Conservation (phyloP, 2,888 invertebrate species). For the Diogma glabrata region DNA sequence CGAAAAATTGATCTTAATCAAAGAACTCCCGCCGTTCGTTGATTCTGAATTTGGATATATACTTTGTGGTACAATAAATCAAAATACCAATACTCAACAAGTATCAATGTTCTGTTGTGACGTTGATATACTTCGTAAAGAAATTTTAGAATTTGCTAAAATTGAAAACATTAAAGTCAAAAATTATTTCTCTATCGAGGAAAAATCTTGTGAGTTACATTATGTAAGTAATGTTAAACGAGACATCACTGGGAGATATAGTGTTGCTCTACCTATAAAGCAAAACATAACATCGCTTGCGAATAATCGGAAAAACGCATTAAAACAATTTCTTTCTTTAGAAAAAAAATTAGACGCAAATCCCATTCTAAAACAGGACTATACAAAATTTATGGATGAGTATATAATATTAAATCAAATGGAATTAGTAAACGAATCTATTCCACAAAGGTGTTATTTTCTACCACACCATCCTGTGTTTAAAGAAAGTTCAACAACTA, state of each 20-base stretch:
- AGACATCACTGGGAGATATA: background rate
- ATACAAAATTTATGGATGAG: no score
- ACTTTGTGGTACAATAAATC: background rate
- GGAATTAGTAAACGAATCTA: background rate
- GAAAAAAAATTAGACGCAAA: no score
- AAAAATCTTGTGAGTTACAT: background rate
- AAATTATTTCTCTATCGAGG: background rate
- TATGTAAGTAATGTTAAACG: background rate
- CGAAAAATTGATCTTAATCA: background rate
- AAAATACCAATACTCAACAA: background rate
- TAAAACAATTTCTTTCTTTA: no score
- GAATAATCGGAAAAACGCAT: no score
- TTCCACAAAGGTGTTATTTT: background rate
- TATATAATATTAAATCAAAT: no score
- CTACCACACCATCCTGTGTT: background rate
- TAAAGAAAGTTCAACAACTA: background rate
- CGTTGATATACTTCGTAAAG: background rate
- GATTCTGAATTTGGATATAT: background rate
- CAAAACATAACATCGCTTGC: background rate
- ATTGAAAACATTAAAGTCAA: background rate
- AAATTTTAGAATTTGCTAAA: background rate
- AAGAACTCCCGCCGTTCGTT: background rate
- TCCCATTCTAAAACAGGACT: no score
- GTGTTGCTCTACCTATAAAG: background rate
- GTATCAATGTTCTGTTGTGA: slow-evolving; percentile 1